Conservation (phyloP, 2,797 vertebrate species). For the Neostethus bicornis region DNA sequence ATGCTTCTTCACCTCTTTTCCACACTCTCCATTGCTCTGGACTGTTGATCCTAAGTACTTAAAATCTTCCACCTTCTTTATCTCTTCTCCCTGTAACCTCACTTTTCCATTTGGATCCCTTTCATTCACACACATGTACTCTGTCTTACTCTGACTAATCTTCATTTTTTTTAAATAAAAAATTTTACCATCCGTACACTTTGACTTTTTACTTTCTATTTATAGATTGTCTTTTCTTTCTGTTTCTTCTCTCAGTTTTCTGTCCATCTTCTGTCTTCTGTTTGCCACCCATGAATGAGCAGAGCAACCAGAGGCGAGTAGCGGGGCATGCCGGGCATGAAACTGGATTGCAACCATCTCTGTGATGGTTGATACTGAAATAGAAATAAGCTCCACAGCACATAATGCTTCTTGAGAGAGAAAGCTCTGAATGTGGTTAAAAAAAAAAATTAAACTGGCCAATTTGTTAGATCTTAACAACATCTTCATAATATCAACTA, state of each 20-base stretch:
- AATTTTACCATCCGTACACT: conserved; percentile 28
- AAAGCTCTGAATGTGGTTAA: not conserved
- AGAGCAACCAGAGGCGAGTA: not conserved
- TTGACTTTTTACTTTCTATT: conserved; percentile 30
- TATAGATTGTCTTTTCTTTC: conserved; percentile 12
- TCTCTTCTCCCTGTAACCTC: too few species aligned
- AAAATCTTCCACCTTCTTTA: too few species aligned
- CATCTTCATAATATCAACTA: too few species aligned
- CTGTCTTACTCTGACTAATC: too few species aligned
- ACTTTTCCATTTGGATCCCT: too few species aligned
- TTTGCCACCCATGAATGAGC: conserved; percentile 6
- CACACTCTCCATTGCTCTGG: too few species aligned
- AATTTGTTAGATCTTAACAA: too few species aligned
- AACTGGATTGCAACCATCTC: not conserved
- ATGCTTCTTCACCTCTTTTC: too few species aligned
- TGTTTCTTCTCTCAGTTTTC: not conserved
- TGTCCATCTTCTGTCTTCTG: conserved; percentile 1
- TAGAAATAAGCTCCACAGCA: not conserved
- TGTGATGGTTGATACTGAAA: not conserved
- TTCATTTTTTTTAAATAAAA: conserved; percentile 25
- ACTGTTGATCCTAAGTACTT: too few species aligned
- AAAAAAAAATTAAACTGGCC: too few species aligned
- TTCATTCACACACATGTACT: too few species aligned
- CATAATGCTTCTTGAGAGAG: not conserved
- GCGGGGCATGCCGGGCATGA: not conserved